Base-by-base conservation (phyloP, 2,797 vertebrate genomes). In the Sebastes trivittatus region DNA sequence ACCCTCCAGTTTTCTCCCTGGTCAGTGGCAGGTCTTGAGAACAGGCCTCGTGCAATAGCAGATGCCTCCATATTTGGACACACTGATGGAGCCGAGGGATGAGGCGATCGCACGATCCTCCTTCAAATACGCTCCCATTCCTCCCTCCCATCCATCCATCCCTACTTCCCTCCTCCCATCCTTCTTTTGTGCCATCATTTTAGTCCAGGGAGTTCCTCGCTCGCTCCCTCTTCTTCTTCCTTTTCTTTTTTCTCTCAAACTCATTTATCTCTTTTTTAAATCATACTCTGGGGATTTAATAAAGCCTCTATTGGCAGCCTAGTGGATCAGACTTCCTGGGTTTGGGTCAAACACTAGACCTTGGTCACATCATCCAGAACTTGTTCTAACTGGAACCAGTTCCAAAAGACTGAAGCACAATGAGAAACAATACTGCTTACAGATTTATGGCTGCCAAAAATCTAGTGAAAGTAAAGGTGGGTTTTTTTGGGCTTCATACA, bases 61-160 rank as follows among this genome's bases (percentile, higher is more conserved):
- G 90, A 95, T 91, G 92, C 90, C 94, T 95, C 95, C 95, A 95
- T 95, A 96, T 96, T 96, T 95, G 95, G 95, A 93, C 94, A 96
- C 82, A 60, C 83, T 82, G 94, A 95, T 93, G 92, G 93, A 93
- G 84, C 84, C 8, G 55, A 89, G 87, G 87, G 91, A 94, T 78
- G 89, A 90, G 88, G 56, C 90, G 86, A 87, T 88, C 88, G 77
- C 81, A 89, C 80, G 71, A 84, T 92, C 85, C 92, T 91, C 84
- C 82, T 92, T 89, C 76, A 87, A 86, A 84, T 84, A 81, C 85
- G 77, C 88, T 89, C 85, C 79, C 87, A 77, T 74, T 76, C 77
- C 80, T 87, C 79, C 73, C 76, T 87, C 82, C 75, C 80, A 65
- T 73, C 77, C 63, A 69, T 83, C 72, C 68, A 34, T 78, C 58